Percentiles rank a stretch among this genome's conserved stretches.
Evolutionary conservation across 2,797 vertebrate species (phyloP).

Genomic region (Oceanodroma leucorhoa): DNA sequence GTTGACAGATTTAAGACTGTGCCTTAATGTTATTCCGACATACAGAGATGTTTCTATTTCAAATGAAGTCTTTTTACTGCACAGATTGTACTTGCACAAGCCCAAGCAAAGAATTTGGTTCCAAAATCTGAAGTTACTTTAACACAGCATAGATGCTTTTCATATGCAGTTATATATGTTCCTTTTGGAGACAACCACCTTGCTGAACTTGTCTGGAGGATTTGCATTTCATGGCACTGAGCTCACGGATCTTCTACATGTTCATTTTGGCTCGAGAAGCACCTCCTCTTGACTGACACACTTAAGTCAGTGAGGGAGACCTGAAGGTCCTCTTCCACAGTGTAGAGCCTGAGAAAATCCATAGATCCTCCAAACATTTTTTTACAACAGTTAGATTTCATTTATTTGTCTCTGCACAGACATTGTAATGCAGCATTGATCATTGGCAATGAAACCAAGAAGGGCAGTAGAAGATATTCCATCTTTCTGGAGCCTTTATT

Average conservation of each 20-base stretch:
- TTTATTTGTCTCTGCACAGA: background rate
- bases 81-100: background rate
- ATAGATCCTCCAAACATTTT: background rate
- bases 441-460: background rate
- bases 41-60: slow-evolving; percentile 3
- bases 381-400: background rate
- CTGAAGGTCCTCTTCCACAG: background rate
- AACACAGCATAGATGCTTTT: background rate
- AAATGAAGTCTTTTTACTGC: background rate
- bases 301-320: background rate
- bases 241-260: background rate
- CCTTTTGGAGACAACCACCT: background rate
- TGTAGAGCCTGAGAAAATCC: background rate
- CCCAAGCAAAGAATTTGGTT: background rate
- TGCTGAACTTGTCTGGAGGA: background rate
- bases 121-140: background rate
- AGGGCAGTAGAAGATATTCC: background rate
- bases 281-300: background rate
- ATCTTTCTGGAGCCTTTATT: background rate
- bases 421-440: background rate
- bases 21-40: background rate
- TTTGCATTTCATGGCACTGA: background rate
- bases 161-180: background rate
- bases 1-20: background rate
- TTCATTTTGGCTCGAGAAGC: background rate